Base-by-base conservation (phyloP, 92 coral and sea anemone genomes). In the Porites lobata region DNA sequence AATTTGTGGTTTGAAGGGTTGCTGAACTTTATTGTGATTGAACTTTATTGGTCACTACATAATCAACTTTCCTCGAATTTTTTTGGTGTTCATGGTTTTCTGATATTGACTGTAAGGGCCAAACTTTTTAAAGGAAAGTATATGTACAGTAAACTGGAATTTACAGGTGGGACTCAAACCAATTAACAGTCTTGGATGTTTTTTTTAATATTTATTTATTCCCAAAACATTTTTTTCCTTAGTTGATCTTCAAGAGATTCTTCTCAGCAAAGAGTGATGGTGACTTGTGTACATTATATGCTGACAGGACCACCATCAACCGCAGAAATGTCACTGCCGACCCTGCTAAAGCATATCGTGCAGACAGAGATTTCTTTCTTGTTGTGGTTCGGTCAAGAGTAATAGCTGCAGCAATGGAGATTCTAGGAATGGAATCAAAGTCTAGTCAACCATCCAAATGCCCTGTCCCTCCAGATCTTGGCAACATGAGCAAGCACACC, bases 261-360 rank as follows among this genome's bases (percentile, higher is more conserved):
- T 81, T 52, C 65, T 80, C 87, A 9, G 81, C 65, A 58, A 80
- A 57, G 59, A 80, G 87, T 9, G 76, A 78, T 19, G 63, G 65
- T 72, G 91, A 81, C 66, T 51, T 72, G 56, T 81, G 91, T 69
- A 81, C 91, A 18, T 18, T 88, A 75, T 62, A 56, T 59, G 67
- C 91, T 59, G 91, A 88, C 77, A 47, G 82, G 56, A 88, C 74
- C 82, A 29, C 75, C 13, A 88, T 88, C 58, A 81, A 88, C 58
- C 80, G 87, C 29, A 69, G 91, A 13, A 88, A 88, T 88, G 87
- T 88, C 15, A 80, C 59, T 43, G 87, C 75, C 15, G 91, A 88
- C 75, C 91, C 91, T 50, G 81, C 82, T 32, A 43, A 52, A 21
- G 87, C 87, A 59, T 88, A 81, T 64, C 57, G 88, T 12, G 81